Percentiles rank a stretch among this genome's conserved stretches.
phyloP scores from a whole-genome alignment of 2,888 invertebrate genomes.

The Therioaphis trifolii region DNA sequence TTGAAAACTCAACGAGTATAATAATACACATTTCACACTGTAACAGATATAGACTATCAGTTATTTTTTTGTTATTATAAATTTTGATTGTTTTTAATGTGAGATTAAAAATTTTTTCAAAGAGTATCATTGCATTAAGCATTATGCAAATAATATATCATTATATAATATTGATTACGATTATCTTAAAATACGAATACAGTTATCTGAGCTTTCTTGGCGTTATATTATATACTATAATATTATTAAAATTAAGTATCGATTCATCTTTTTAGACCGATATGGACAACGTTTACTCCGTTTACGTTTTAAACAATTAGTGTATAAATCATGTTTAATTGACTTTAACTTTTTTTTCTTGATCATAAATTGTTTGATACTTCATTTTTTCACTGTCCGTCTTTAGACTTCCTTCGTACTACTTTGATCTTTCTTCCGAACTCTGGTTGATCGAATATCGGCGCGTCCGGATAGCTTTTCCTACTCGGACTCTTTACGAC shows the following conservation, averaged over 20 bases:
- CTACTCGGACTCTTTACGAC: constrained; percentile 57
- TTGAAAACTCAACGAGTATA: not conserved
- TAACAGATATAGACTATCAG: not conserved
- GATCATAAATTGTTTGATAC: too few species aligned
- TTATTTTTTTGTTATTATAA: not conserved
- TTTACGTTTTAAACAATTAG: too few species aligned
- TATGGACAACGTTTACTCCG: not conserved
- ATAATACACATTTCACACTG: not conserved
- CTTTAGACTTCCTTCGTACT: constrained; percentile 33
- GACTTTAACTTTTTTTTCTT: too few species aligned
- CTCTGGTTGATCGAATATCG: constrained; percentile 40
- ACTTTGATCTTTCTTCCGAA: constrained; percentile 44
- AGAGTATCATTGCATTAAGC: not conserved
- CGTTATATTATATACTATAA: not conserved
- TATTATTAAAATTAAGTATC: not conserved
- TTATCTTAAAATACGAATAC: constrained; percentile 23
- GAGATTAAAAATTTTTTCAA: not conserved
- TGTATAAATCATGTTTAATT: too few species aligned
- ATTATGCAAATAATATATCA: not conserved
- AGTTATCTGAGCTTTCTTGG: constrained; percentile 20
- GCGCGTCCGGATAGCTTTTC: constrained; percentile 17
- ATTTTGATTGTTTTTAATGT: not conserved
- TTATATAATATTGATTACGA: not conserved
- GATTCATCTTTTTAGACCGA: not conserved
- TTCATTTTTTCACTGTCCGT: too few species aligned